A percentile compares a stretch with the other conserved stretches of the same genome.
These are phyloP conservation scores for Oxyura jamaicensis DNA, from an alignment of 2,113 vertebrate genomes.

Conservation along the genomic window DNA sequence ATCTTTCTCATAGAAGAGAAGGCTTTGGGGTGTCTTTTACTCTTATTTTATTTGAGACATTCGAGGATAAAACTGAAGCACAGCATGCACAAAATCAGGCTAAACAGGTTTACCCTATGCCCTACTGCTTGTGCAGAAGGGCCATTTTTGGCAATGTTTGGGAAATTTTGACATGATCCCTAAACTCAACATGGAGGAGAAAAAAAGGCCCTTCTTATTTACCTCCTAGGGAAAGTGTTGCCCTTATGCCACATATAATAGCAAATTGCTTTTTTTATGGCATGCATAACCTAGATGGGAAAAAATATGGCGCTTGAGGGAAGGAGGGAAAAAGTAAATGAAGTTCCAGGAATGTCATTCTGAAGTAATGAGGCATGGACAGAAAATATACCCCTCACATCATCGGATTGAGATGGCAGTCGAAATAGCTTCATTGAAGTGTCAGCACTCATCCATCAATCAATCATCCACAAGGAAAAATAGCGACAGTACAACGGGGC, in stretches of 20 bases:
- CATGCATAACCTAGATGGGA: conserved; percentile 87
- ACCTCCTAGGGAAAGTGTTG: conserved; percentile 86
- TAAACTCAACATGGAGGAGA: conserved; percentile 73
- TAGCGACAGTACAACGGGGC: conserved; percentile 89
- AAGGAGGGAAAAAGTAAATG: conserved; percentile 98
- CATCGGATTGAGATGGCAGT: conserved; percentile 99
- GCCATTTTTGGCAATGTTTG: conserved; percentile 42
- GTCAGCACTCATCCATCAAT: conserved; percentile 99
- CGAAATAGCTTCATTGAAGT: conserved; percentile 99
- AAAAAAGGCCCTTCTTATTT: conserved; percentile 80
- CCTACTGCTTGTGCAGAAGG: conserved; percentile 20
- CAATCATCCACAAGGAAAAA: conserved; percentile 99
- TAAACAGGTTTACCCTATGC: background rate
- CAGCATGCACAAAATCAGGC: conserved; percentile 28
- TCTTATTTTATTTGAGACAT: background rate
- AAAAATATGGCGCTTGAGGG: conserved; percentile 98
- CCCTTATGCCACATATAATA: conserved; percentile 87
- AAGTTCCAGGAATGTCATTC: conserved; percentile 99
- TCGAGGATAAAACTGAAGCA: conserved; percentile 20
- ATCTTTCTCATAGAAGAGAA: conserved; percentile 48
- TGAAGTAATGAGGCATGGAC: conserved; percentile 99
- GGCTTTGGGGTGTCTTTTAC: conserved; percentile 36
- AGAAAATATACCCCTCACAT: conserved; percentile 99
- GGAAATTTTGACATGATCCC: conserved; percentile 82
- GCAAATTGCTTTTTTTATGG: conserved; percentile 96